Conservation (phyloP, 2,888 invertebrate species). For the Ichneumoninae sp. region DNA sequence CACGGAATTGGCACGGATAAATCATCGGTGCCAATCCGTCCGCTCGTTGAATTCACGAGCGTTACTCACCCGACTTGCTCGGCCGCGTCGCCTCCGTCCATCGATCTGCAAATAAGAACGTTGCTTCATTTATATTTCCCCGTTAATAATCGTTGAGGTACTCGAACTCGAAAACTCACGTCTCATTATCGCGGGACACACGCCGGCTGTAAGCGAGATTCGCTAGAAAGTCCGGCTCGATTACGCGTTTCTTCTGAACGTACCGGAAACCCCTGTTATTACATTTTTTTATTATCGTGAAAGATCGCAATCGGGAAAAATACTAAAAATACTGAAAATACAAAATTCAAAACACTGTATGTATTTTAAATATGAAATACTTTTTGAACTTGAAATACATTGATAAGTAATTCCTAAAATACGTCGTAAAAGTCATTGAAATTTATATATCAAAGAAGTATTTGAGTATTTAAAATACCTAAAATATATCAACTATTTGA, state of each 20-base stretch:
- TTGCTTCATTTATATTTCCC: neutral
- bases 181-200: slow-evolving; percentile 51
- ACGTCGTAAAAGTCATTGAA: too few relatives aligned
- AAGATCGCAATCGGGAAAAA: too few relatives aligned
- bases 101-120: slow-evolving; percentile 41
- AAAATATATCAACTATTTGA: too few relatives aligned
- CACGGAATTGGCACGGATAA: too few relatives aligned
- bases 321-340: too few relatives aligned
- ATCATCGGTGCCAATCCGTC: neutral
- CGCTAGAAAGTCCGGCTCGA: slow-evolving; percentile 67
- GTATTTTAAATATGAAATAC: too few relatives aligned
- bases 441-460: too few relatives aligned
- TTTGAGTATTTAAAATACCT: too few relatives aligned
- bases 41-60: neutral
- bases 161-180: slow-evolving; percentile 45
- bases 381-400: too few relatives aligned
- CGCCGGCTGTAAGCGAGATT: slow-evolving; percentile 65
- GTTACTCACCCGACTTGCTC: slow-evolving; percentile 63
- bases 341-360: too few relatives aligned
- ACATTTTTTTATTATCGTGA: slow-evolving; percentile 29
- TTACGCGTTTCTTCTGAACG: slow-evolving; percentile 59
- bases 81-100: slow-evolving; percentile 50
- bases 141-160: neutral
- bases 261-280: slow-evolving; percentile 51
- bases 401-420: too few relatives aligned